Evolutionary conservation across 2,888 invertebrate species (phyloP), one percentile per base, ranked within the genome.

Genomic region (Idaea straminata): DNA sequence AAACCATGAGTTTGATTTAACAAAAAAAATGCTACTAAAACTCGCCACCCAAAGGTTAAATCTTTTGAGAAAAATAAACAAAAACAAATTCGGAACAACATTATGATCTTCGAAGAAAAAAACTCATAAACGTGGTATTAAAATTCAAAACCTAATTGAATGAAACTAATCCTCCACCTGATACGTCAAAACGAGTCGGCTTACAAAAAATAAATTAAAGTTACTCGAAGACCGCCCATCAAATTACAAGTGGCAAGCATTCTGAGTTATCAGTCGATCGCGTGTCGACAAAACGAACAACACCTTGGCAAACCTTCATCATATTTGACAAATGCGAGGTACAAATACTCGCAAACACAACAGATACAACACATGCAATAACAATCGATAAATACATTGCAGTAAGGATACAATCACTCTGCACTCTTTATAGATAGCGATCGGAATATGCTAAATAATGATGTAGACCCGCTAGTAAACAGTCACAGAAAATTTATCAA

Each of bases 211-310:
- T 69, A 80, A 81, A 78, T 67, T 69, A 73, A 78, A 77, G 79
- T 47, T 47, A 81, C 75, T 75, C 77, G 71, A 77, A 80, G 85
- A 85, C 86, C 86, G 84, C 86, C 86, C 85, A 85, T 86, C 84
- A 84, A 85, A 87, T 87, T 82, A 85, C 84, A 87, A 86, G 88
- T 87, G 83, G 86, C 85, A 84, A 83, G 82, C 83, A 71, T 75
- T 75, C 71, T 72, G 77, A 83, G 81, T 85, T 85, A 87, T 88
- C 86, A 83, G 80, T 76, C 77, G 80, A 87, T 88, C 85, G 86
- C 84, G 83, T 88, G 87, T 87, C 86, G 84, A 85, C 86, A 85
- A 87, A 87, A 87, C 83, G 87, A 86, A 85, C 82, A 86, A 85
- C 86, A 85, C 83, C 82, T 84, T 85, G 80, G 81, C 83, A 80